Base-by-base conservation (phyloP, 1,140 invertebrate genomes). In the Gonatopus flavifemur region DNA sequence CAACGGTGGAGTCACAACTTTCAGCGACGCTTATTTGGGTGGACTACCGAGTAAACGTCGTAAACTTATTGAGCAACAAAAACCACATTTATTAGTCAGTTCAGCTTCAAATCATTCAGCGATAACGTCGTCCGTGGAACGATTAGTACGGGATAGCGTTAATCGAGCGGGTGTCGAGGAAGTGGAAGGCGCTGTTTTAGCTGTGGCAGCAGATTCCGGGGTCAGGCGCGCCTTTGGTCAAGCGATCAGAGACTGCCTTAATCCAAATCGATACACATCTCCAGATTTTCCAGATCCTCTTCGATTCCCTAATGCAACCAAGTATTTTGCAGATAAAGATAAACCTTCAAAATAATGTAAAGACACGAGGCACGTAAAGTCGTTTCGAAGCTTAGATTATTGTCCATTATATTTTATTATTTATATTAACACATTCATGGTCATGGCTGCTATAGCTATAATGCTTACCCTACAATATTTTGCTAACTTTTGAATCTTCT, bases 1-100 rank as follows among this genome's bases (percentile, higher is more conserved):
- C 3, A 62, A 66, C 4, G 68, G 68, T 19, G 64, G 72, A 7
- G 77, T 83, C 43, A 57, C 74, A 4, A 83, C 86, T 6, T 87
- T 88, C 54, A 91, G 89, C 55, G 90, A 93, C 76, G 88, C 88
- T n/a, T 93, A 93, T 68, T 74, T 93, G 25, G 84, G 84, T 16
- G 87, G 87, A 7, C 84, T 93, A 82, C 89, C 91, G 9, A 85
- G 84, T 30, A 93, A 93, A 72, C 80, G 90, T 13, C 82, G 90
- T 55, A 90, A 90, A 74, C 74, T 91, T 43, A 83, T 87, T 3
- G 74, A 79, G 35, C 73, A 77, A 22, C 71, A 77, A 31, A 79
- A 77, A 42, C 72, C 72, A 38, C 70, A 66, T 33, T 59, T 76
- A 31, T 49, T 77, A 4, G 67, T 70, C 1, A 74, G 63, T 31